Evolutionary conservation across 1,140 invertebrate species (phyloP).

Genomic region (Drosophila ohnishii): DNA sequence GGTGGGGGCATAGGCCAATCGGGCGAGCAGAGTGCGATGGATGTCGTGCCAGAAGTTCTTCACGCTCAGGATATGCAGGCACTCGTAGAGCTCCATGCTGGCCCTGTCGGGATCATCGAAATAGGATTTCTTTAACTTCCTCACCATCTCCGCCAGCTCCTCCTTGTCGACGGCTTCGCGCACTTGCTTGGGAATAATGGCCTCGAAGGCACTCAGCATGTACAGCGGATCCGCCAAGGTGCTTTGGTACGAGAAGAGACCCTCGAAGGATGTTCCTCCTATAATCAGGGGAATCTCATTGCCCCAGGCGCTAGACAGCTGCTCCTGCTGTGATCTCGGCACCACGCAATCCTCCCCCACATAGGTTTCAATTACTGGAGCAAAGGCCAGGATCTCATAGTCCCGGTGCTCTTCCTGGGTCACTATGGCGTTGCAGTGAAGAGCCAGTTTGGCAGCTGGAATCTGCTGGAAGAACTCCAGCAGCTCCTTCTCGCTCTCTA

Average conservation of each 20-base stretch:
- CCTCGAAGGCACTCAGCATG: slow-evolving; percentile 56
- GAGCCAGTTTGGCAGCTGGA: slow-evolving; percentile 38
- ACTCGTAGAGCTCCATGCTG: slow-evolving; percentile 52
- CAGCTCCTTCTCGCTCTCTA: slow-evolving; percentile 56
- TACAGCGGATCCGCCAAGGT: slow-evolving; percentile 47
- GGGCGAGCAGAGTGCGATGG: slow-evolving; percentile 70
- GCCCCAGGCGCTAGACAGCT: slow-evolving; percentile 75
- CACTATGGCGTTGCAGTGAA: slow-evolving; percentile 53
- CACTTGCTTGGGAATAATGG: slow-evolving; percentile 49
- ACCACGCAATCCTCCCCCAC: slow-evolving; percentile 73
- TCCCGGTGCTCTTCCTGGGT: slow-evolving; percentile 56
- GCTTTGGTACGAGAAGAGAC: slow-evolving; percentile 66
- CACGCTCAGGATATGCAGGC: slow-evolving; percentile 61
- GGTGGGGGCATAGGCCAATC: slow-evolving; percentile 59
- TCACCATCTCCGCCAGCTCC: slow-evolving; percentile 49
- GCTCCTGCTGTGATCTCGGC: slow-evolving; percentile 64
- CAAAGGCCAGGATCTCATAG: slow-evolving; percentile 69
- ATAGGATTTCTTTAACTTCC: slow-evolving; percentile 55
- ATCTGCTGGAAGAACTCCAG: slow-evolving; percentile 76
- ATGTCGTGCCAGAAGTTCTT: slow-evolving; percentile 82
- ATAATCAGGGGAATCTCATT: slow-evolving; percentile 83
- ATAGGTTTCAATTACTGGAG: slow-evolving; percentile 81
- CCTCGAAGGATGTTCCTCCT: slow-evolving; percentile 82
- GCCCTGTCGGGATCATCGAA: slow-evolving; percentile 48
- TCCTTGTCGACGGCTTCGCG: slow-evolving; percentile 43